Evolutionary conservation across 2,888 invertebrate genomes (phyloP), one percentile per base, ranked within the genome.

Genomic region (Crioceris asparagi): DNA sequence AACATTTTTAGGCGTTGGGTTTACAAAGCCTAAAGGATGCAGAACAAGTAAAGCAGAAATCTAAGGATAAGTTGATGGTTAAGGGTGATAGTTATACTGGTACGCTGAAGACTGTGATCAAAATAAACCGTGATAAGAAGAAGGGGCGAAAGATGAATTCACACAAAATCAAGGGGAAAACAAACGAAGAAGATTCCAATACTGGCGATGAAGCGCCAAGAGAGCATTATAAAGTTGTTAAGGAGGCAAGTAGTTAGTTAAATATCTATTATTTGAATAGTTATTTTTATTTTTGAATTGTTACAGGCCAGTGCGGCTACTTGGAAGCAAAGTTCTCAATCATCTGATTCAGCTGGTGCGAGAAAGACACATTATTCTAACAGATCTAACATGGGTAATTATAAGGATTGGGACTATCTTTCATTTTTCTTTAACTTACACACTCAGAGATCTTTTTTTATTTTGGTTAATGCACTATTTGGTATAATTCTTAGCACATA

Each of bases 81-180:
- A 46, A 46, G 40, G 48, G 41, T 35, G 57, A 59, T 25, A 52
- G 73, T 50, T 84, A 81, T 54, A 83, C 84, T 2, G 87, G 87
- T 25, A 86, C 85, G 1, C 60, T 87, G 46, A 87, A 86, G 59
- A 85, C 86, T 50, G 80, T 87, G 51, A 87, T 87, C 51, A 83
- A 86, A 64, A 64, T 86, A 46, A 79, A 77, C 57, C 72, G 78
- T 44, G 57, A 57, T 60, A 76, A 77, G 51, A 81, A 80, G 61
- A 77, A 78, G 54, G 77, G 75, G 47, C 63, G 67, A 21, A 73
- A 74, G 35, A n/a, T n/a, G n/a, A 71, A 80, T 45, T 78, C 82
- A 0, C 61, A 84, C 48, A 85, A 84, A 65, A 82, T 83, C 78
- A 83, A 83, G 41, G 74, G 84, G 60, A 79, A 79, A 64, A n/a